Conservation (phyloP, 2,888 invertebrate species). For the Heliconius charithonia region DNA sequence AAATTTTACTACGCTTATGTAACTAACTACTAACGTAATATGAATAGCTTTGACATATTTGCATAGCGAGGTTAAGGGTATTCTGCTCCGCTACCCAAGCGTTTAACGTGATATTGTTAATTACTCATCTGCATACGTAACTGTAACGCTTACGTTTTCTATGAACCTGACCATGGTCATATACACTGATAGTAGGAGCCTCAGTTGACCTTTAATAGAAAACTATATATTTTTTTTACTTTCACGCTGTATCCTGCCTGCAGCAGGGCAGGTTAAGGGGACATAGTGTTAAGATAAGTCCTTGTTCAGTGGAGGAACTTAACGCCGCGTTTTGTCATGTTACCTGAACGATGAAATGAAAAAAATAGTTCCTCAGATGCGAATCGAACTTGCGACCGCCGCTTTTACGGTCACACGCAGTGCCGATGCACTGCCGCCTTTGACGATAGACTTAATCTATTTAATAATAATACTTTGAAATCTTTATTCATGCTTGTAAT, state of each 20-base stretch:
- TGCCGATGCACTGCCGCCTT: no score
- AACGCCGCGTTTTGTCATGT: no score
- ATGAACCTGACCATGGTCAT: not conserved
- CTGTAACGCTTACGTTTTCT: slow-evolving; percentile 20
- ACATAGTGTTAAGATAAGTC: no score
- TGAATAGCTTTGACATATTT: not conserved
- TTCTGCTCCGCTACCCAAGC: slow-evolving; percentile 25
- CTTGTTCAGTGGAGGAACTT: no score
- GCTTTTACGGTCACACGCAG: no score
- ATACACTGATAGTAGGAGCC: not conserved
- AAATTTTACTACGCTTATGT: not conserved
- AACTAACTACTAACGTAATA: not conserved
- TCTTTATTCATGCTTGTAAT: no score
- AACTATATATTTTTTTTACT: not conserved
- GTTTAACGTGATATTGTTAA: slow-evolving; percentile 16
- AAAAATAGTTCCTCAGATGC: no score
- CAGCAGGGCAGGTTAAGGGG: rapidly evolving
- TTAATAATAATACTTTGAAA: no score
- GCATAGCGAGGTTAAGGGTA: not conserved
- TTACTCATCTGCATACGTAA: slow-evolving; percentile 3
- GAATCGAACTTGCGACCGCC: no score
- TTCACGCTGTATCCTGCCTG: no score
- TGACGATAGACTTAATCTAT: no score
- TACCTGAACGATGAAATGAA: no score
- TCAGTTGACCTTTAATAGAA: not conserved